Evolutionary conservation across 1,140 invertebrate genomes (phyloP).

Genomic region (Ips typographus): DNA sequence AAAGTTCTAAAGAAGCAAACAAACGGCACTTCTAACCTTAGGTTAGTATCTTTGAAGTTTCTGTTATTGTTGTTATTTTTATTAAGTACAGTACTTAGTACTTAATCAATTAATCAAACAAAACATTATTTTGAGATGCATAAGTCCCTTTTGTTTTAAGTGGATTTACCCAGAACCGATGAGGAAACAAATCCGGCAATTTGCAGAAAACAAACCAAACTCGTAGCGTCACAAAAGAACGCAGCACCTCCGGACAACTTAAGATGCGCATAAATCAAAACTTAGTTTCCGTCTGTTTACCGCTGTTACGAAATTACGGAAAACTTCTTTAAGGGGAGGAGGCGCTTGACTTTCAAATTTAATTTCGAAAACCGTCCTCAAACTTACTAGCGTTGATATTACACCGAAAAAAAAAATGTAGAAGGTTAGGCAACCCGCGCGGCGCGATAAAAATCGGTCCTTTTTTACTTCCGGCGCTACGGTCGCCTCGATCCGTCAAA

Average conservation of each 20-base stretch:
- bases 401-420: background rate
- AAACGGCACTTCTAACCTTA: too few species aligned
- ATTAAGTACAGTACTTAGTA: too few species aligned
- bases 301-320: slow-evolving; percentile 15
- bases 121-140: too few species aligned
- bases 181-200: background rate
- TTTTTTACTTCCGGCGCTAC: slow-evolving; percentile 47
- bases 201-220: background rate
- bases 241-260: slow-evolving; percentile 36
- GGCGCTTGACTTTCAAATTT: slow-evolving; percentile 19
- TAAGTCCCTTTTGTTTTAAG: too few species aligned
- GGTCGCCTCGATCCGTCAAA: slow-evolving; percentile 49
- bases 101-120: too few species aligned
- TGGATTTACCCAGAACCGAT: too few species aligned
- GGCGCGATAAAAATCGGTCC: slow-evolving; percentile 16
- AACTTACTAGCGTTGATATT: too few species aligned
- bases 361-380: background rate
- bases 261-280: slow-evolving; percentile 50
- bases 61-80: too few species aligned
- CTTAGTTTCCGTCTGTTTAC: slow-evolving; percentile 38
- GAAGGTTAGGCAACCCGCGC: slow-evolving; percentile 1
- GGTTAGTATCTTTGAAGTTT: too few species aligned
- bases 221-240: background rate
- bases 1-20: too few species aligned
- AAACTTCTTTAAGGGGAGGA: slow-evolving; percentile 5